Evolutionary conservation across 2,888 invertebrate genomes (phyloP).

Genomic region (Penaeus monodon): DNA sequence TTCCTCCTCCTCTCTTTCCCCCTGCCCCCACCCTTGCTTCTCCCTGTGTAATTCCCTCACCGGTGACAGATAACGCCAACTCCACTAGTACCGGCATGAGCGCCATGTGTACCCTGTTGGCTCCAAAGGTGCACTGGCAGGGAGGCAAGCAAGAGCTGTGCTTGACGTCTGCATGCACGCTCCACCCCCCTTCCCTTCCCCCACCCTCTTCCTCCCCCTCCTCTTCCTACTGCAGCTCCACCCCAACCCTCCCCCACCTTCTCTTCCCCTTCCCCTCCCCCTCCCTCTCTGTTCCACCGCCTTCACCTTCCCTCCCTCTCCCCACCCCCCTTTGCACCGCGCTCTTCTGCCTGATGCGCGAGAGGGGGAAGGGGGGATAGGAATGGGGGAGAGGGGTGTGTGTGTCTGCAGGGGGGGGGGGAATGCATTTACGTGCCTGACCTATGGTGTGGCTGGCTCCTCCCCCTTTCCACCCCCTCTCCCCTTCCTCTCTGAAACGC

Average conservation of each 20-base stretch:
- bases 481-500: neutral
- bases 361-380: neutral
- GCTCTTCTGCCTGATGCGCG: neutral
- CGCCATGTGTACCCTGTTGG: slow-evolving; percentile 40
- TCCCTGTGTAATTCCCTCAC: neutral
- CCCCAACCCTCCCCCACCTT: slow-evolving; percentile 20
- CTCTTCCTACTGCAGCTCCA: slow-evolving; percentile 17
- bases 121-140: slow-evolving; percentile 43
- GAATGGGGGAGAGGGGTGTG: neutral
- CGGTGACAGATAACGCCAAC: slow-evolving; percentile 2
- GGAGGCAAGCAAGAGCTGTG: slow-evolving; percentile 56
- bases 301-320: slow-evolving; percentile 7
- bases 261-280: neutral
- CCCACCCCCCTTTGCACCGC: neutral
- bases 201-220: slow-evolving; percentile 20
- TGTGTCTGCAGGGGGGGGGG: slow-evolving; percentile 4
- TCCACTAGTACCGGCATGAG: slow-evolving; percentile 24
- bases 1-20: no score
- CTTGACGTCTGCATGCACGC: slow-evolving; percentile 61
- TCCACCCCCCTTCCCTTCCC: slow-evolving; percentile 29
- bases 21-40: neutral
- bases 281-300: slow-evolving; percentile 23
- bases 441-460: slow-evolving; percentile 25
- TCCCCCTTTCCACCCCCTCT: slow-evolving; percentile 3
- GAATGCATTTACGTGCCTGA: slow-evolving; percentile 17